These are phyloP conservation scores for Platynereis dumerilii DNA, from an alignment of 2,888 invertebrate species.

Conservation along the genomic window DNA sequence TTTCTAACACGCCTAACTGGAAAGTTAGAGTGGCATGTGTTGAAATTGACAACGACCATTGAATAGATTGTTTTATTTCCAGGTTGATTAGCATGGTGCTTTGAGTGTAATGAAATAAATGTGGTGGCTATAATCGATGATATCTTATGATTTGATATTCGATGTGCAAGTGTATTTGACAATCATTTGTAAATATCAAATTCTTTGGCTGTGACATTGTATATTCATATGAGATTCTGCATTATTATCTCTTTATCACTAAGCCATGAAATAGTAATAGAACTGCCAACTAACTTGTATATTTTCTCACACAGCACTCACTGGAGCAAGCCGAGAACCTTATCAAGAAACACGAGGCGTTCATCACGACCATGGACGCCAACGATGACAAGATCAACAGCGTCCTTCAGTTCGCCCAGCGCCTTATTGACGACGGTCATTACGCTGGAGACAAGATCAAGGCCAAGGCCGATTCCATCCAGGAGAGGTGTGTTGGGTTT, in stretches of 20 bases:
- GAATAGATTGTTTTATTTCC: too few relatives aligned
- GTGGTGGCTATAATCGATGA: too few relatives aligned
- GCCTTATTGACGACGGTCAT: conserved; percentile 86
- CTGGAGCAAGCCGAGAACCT: conserved; percentile 97
- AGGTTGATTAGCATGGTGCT: too few relatives aligned
- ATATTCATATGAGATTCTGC: too few relatives aligned
- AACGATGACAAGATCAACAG: conserved; percentile 99
- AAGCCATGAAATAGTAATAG: too few relatives aligned
- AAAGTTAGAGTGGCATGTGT: too few relatives aligned
- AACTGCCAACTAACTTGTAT: too few relatives aligned
- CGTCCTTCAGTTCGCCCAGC: conserved; percentile 91
- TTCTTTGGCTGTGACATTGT: background rate
- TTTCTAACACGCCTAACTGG: too few relatives aligned
- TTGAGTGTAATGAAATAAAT: too few relatives aligned
- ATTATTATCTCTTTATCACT: too few relatives aligned
- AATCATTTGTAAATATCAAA: background rate
- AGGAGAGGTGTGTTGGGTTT: conserved; percentile 76
- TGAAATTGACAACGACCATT: too few relatives aligned
- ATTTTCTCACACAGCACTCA: conserved; percentile 68
- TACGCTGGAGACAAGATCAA: conserved; percentile 96
- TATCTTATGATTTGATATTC: background rate
- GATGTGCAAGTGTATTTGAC: background rate
- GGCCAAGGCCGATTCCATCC: conserved; percentile 93
- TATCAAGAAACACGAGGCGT: conserved; percentile 97
- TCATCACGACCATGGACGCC: conserved; percentile 99